These are phyloP conservation scores for Eilema sororculum DNA, from an alignment of 2,888 invertebrate species.

Conservation along the genomic window DNA sequence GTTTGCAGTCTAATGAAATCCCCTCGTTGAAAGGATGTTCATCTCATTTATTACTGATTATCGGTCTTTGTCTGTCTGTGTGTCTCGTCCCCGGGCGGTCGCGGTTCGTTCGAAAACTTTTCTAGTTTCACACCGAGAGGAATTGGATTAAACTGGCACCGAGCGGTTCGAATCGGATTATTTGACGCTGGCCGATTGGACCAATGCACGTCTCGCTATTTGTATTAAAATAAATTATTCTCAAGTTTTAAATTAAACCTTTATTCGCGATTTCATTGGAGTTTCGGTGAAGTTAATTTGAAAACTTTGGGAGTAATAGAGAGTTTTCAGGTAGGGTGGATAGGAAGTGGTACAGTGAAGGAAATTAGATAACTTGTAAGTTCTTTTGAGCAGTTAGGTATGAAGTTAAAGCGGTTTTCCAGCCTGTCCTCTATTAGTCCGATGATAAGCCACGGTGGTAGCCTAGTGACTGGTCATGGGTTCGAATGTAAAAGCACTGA, in stretches of 20 bases:
- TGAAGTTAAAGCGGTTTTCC: too few relatives aligned
- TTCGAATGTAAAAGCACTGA: too few relatives aligned
- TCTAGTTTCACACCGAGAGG: constrained; percentile 53
- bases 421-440: too few relatives aligned
- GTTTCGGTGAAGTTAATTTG: background rate
- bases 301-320: background rate
- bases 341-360: background rate
- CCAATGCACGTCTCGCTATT: constrained; percentile 42
- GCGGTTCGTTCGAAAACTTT: constrained; percentile 59
- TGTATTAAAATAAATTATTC: constrained; percentile 53
- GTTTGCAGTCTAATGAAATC: constrained; percentile 16
- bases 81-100: constrained; percentile 40
- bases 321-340: background rate
- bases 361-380: too few relatives aligned
- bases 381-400: too few relatives aligned
- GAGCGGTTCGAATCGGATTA: constrained; percentile 51
- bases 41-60: constrained; percentile 50
- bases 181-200: constrained; percentile 51
- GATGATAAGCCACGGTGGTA: too few relatives aligned
- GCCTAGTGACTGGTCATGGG: too few relatives aligned
- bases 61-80: constrained; percentile 36
- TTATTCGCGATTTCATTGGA: constrained; percentile 23
- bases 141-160: constrained; percentile 58
- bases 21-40: constrained; percentile 34
- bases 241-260: constrained; percentile 37